Evolutionary conservation across 2,113 vertebrate species (phyloP).

Genomic region (Cyprinus carpio): DNA sequence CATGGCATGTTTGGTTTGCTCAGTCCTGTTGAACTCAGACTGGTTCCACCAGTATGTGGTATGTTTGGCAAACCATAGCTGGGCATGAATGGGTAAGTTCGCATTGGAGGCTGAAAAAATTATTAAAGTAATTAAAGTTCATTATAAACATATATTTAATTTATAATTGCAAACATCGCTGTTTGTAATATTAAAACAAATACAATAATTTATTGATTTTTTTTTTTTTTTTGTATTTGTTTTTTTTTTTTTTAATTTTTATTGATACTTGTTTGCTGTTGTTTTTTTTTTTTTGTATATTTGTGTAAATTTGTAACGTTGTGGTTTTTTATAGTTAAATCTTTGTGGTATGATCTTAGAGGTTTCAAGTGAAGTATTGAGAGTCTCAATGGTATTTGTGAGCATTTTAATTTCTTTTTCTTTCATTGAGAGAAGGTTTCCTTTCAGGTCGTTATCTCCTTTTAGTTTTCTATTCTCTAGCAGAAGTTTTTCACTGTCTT

Average conservation of each 20-base stretch:
- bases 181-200: not conserved
- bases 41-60: not conserved
- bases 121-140: not conserved
- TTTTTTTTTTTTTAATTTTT: no score
- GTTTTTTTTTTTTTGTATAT: no score
- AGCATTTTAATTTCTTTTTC: conserved; percentile 57
- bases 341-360: no score
- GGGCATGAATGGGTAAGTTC: not conserved
- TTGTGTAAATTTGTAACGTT: no score
- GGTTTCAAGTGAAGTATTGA: conserved; percentile 64
- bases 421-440: conserved; percentile 53
- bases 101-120: not conserved
- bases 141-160: not conserved
- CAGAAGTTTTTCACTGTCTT: conserved; percentile 66
- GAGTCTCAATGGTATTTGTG: conserved; percentile 50
- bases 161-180: not conserved
- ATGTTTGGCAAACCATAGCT: not conserved
- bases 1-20: not conserved
- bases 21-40: conserved; percentile 7
- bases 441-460: conserved; percentile 45
- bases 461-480: conserved; percentile 59
- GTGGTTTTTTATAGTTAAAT: no score
- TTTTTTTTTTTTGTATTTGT: no score
- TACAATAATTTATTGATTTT: no score
- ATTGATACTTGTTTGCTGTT: no score